A percentile compares a stretch with the other conserved stretches of the same genome.
These are phyloP conservation scores for Oncorhynchus gorbuscha DNA, from an alignment of 2,113 vertebrate species.

Conservation along the genomic window DNA sequence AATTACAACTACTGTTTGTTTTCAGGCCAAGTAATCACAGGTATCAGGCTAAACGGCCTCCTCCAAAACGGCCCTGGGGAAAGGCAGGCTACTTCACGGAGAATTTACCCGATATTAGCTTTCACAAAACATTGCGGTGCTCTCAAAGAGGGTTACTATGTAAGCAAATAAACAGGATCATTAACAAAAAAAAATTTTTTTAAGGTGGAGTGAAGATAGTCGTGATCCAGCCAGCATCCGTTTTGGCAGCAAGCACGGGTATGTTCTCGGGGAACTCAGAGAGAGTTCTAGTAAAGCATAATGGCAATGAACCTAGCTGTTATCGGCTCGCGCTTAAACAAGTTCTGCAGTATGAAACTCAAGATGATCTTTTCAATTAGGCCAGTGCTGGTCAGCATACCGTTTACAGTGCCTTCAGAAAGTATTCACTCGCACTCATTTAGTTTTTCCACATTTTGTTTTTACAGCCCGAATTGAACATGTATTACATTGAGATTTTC, in stretches of 20 bases:
- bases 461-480: no score
- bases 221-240: constrained; percentile 32
- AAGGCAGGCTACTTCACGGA: constrained; percentile 44
- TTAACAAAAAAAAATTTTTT: not conserved
- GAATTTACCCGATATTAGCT: constrained; percentile 52
- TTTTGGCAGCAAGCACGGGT: not conserved
- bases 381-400: no score
- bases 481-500: no score
- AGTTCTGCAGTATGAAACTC: constrained; percentile 59
- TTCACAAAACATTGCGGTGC: constrained; percentile 42
- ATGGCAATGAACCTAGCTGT: constrained; percentile 65
- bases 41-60: not conserved
- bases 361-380: constrained; percentile 52
- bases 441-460: no score
- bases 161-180: constrained; percentile 40
- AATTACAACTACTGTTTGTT: constrained; percentile 8
- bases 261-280: constrained; percentile 37
- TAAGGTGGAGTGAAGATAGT: constrained; percentile 25
- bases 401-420: no score
- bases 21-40: not conserved
- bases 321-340: constrained; percentile 66
- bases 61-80: constrained; percentile 25
- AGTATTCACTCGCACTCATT: no score
- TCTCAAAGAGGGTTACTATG: constrained; percentile 44
- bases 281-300: constrained; percentile 63